A percentile compares a stretch with the other conserved stretches of the same genome.
Evolutionary conservation across 1,140 invertebrate genomes (phyloP).

Genomic region (Psix sp.): DNA sequence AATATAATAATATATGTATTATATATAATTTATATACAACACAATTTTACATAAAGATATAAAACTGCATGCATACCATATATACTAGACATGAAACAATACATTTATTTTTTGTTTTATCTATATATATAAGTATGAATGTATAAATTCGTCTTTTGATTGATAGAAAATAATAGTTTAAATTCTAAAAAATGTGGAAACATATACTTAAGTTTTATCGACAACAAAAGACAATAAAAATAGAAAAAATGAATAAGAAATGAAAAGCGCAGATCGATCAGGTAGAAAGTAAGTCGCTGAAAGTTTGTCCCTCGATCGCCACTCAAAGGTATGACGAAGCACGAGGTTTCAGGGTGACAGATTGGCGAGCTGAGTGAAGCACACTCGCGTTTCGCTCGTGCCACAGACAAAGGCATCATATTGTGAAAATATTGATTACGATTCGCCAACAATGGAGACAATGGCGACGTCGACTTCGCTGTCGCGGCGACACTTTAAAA

Average conservation of each 20-base stretch:
- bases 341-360: conserved; percentile 54
- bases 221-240: no score
- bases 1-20: no score
- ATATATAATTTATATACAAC: no score
- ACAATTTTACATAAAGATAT: no score
- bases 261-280: conserved; percentile 15
- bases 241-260: neutral
- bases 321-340: conserved; percentile 45
- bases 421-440: conserved; percentile 78
- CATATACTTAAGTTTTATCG: no score
- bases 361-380: conserved; percentile 54
- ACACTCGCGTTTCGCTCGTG: conserved; percentile 68
- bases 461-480: conserved; percentile 68
- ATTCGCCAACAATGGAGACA: conserved; percentile 76
- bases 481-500: conserved; percentile 67
- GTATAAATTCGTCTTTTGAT: no score
- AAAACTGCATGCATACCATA: no score
- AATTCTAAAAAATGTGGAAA: no score
- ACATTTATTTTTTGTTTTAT: no score
- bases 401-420: conserved; percentile 74
- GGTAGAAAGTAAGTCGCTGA: conserved; percentile 17
- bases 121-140: no score
- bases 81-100: no score
- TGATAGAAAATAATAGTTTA: no score
- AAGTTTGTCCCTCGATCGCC: conserved; percentile 32